phyloP scores from a whole-genome alignment of 2,888 invertebrate species.

The Xanthia icteritia region DNA sequence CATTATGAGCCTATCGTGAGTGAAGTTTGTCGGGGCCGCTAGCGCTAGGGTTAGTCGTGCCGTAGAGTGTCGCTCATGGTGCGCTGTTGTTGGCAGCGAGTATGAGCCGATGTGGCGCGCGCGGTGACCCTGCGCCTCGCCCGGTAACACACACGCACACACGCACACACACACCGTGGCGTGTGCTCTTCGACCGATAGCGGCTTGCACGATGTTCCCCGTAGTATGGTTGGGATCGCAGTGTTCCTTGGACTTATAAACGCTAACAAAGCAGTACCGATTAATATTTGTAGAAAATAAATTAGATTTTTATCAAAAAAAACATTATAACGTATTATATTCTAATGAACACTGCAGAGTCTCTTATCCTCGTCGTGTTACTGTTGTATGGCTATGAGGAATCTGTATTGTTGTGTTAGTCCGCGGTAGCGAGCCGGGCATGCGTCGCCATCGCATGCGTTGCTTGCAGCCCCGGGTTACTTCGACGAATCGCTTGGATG shows the following conservation, averaged over 20 bases:
- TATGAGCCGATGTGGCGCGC: slow-evolving; percentile 84
- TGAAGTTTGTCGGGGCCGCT: neutral
- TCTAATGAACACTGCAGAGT: slow-evolving; percentile 70
- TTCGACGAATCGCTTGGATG: slow-evolving; percentile 61
- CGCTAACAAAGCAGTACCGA: neutral
- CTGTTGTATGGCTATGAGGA: slow-evolving; percentile 64
- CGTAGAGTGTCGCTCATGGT: neutral
- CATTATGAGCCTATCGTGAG: neutral
- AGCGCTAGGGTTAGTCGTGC: slow-evolving; percentile 1
- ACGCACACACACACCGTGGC: slow-evolving; percentile 61
- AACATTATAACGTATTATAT: neutral
- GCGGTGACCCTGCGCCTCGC: slow-evolving; percentile 81
- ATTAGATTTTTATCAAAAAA: no score
- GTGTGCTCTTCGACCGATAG: slow-evolving; percentile 73
- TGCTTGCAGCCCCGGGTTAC: slow-evolving; percentile 72
- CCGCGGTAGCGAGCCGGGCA: slow-evolving; percentile 64
- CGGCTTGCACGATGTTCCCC: slow-evolving; percentile 70
- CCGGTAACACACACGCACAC: slow-evolving; percentile 72
- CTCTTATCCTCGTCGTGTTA: slow-evolving; percentile 60
- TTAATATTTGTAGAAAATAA: neutral
- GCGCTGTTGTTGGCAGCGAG: slow-evolving; percentile 81
- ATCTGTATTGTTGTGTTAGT: slow-evolving; percentile 50
- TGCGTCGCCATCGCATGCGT: slow-evolving; percentile 74
- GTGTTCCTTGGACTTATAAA: slow-evolving; percentile 64
- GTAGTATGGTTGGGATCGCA: slow-evolving; percentile 41